Conservation (phyloP, 2,797 vertebrate genomes). For the Cryptoblepharus egeriae region DNA sequence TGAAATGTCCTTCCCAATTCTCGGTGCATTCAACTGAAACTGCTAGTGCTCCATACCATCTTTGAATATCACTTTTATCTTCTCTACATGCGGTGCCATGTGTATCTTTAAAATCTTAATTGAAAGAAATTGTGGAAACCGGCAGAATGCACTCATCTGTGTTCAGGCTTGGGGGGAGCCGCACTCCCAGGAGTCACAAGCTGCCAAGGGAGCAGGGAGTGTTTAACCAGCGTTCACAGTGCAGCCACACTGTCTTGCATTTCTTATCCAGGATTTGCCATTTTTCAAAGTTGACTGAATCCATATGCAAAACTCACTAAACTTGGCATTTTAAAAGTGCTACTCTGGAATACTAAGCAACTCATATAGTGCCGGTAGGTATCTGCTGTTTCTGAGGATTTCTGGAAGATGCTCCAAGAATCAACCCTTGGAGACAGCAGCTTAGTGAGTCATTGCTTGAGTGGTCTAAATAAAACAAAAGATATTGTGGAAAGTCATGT, state of each 20-base stretch:
- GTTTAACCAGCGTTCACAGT: background rate
- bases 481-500: background rate
- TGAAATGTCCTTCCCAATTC: conserved; percentile 1
- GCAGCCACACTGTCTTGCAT: conserved; percentile 8
- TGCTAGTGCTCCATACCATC: background rate
- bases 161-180: background rate
- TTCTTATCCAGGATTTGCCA: background rate
- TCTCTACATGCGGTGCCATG: background rate
- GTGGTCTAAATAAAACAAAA: background rate
- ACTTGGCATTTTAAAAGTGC: background rate
- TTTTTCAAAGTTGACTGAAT: conserved; percentile 15
- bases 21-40: background rate
- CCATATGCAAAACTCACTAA: conserved; percentile 2
- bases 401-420: conserved; percentile 3
- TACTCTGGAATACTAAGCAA: conserved; percentile 21
- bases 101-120: conserved; percentile 32
- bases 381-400: background rate
- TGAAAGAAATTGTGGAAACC: conserved; percentile 25
- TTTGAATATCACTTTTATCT: conserved; percentile 12
- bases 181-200: background rate
- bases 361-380: background rate
- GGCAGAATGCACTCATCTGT: conserved; percentile 3
- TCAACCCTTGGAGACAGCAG: background rate
- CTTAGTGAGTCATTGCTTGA: background rate
- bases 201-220: background rate